A percentile compares a stretch with the other conserved stretches of the same genome.
Conservation (phyloP, 2,797 vertebrate genomes). For the Cacajao melanocephalus region DNA sequence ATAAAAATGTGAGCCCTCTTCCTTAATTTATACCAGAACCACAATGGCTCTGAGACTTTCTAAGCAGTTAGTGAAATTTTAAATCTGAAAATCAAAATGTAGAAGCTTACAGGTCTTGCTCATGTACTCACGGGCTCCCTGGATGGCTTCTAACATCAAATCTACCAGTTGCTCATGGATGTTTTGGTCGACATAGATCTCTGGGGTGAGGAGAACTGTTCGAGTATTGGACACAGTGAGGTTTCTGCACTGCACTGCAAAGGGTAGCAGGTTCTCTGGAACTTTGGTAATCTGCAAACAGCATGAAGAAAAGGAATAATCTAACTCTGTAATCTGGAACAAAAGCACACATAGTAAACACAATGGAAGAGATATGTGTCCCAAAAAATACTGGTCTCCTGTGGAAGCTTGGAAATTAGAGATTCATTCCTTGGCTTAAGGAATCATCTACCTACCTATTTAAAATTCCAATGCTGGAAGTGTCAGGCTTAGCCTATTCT, state of each 20-base stretch:
- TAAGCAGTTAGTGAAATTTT: neutral
- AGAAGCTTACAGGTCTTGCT: neutral
- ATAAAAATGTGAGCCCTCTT: neutral
- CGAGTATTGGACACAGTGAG: constrained; percentile 92
- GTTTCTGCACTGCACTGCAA: constrained; percentile 94
- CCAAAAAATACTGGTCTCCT: neutral
- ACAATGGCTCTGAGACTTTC: constrained; percentile 6
- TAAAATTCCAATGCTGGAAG: constrained; percentile 30
- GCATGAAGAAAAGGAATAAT: neutral
- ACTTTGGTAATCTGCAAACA: constrained; percentile 94
- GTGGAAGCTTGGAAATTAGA: neutral
- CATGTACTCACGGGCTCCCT: constrained; percentile 90
- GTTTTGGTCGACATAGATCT: constrained; percentile 96
- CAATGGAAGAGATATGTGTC: neutral
- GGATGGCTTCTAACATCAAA: constrained; percentile 92
- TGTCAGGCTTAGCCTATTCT: neutral
- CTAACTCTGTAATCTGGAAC: neutral
- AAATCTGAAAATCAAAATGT: constrained; percentile 1
- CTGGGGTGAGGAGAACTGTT: constrained; percentile 95
- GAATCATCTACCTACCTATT: neutral
- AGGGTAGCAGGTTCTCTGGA: constrained; percentile 95
- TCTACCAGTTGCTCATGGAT: constrained; percentile 96
- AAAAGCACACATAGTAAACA: neutral
- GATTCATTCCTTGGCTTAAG: constrained; percentile 16
- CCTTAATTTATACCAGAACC: constrained; percentile 6